Evolutionary conservation across 2,888 invertebrate species (phyloP).

Genomic region (Melanostoma mellinum): DNA sequence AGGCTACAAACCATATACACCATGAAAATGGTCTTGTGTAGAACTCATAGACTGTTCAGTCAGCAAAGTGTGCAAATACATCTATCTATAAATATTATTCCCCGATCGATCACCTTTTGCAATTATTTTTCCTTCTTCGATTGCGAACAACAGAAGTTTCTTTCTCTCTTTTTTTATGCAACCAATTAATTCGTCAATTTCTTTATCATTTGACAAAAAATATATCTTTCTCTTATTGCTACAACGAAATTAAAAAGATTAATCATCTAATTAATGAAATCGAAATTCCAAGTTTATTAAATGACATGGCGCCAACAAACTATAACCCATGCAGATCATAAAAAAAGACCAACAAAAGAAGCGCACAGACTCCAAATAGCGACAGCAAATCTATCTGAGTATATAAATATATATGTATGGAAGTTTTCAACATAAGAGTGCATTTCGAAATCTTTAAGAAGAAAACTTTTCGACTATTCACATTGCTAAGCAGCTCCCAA

Average conservation of each 20-base stretch:
- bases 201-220: constrained; percentile 30
- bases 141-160: constrained; percentile 13
- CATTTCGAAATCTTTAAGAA: constrained; percentile 53
- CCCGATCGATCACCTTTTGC: constrained; percentile 47
- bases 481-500: background rate
- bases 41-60: background rate
- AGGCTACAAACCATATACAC: constrained; percentile 16
- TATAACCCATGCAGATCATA: constrained; percentile 63
- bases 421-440: constrained; percentile 43
- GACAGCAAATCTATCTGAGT: background rate
- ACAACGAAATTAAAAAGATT: constrained; percentile 37
- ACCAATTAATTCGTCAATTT: constrained; percentile 43
- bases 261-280: constrained; percentile 67
- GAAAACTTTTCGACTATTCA: constrained; percentile 16
- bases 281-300: constrained; percentile 47
- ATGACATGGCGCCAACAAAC: constrained; percentile 62
- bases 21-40: too few species aligned
- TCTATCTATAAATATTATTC: constrained; percentile 7
- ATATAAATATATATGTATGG: background rate
- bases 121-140: constrained; percentile 7
- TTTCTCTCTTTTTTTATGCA: constrained; percentile 42
- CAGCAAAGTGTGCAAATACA: background rate
- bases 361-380: constrained; percentile 1
- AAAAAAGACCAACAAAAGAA: constrained; percentile 22
- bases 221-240: constrained; percentile 14